A percentile compares a stretch with the other conserved stretches of the same genome.
phyloP scores from a whole-genome alignment of 2,888 invertebrate genomes.

The Pseudococcus viburni region DNA sequence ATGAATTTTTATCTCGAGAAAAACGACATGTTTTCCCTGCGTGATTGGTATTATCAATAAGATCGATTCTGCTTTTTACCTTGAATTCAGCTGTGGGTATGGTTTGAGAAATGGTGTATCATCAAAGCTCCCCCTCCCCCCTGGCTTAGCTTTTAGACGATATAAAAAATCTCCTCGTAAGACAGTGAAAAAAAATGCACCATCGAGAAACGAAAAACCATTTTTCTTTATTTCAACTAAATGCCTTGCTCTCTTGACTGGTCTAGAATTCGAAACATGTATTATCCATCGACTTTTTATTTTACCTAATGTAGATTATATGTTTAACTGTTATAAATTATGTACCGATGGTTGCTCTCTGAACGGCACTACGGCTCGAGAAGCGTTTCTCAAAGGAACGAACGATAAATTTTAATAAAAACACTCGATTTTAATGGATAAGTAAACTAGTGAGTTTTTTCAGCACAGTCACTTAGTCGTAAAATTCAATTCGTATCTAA shows the following conservation, averaged over 20 bases:
- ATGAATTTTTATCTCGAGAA: not conserved
- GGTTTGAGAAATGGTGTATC: constrained; percentile 13
- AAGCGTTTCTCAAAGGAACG: not conserved
- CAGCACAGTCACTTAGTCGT: not conserved
- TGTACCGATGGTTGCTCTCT: not conserved
- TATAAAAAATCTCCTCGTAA: not conserved
- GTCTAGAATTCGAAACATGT: constrained; percentile 30
- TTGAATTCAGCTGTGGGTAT: not conserved
- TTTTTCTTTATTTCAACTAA: constrained; percentile 39
- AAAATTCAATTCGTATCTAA: no score
- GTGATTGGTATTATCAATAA: constrained; percentile 2
- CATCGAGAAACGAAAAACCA: constrained; percentile 21
- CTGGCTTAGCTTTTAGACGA: not conserved
- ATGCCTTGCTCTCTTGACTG: not conserved
- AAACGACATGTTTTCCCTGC: not conserved
- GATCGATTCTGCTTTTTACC: constrained; percentile 6
- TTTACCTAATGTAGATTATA: constrained; percentile 45
- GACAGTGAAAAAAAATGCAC: not conserved
- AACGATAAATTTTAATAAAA: constrained; percentile 19
- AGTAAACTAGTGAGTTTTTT: not conserved
- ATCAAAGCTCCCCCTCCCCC: not conserved
- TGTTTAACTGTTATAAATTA: constrained; percentile 36
- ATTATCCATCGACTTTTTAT: constrained; percentile 37
- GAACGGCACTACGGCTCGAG: not conserved
- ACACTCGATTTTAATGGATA: constrained; percentile 30